A percentile compares a stretch with the other conserved stretches of the same genome.
Conservation (phyloP, 2,113 vertebrate species). For the Tachysurus fulvidraco region DNA sequence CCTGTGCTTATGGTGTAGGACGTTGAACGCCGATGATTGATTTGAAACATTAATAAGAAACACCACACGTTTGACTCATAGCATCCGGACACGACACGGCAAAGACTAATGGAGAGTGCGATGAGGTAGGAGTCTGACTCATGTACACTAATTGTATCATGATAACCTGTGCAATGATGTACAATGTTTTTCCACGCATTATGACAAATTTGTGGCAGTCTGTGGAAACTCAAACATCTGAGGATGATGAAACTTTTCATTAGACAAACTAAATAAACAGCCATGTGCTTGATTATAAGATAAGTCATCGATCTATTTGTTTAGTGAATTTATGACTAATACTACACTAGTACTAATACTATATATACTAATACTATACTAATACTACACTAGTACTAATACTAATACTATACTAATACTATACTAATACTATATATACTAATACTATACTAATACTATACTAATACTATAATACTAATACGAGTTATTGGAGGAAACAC, state of each 20-base stretch:
- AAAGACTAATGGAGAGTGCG: background rate
- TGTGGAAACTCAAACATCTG: background rate
- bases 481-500: background rate
- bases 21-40: background rate
- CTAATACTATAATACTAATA: background rate
- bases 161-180: background rate
- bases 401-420: background rate
- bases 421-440: background rate
- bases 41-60: background rate
- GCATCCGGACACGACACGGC: background rate
- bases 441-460: too few relatives aligned
- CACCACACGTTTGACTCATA: background rate
- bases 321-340: too few relatives aligned
- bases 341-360: too few relatives aligned
- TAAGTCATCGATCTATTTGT: background rate
- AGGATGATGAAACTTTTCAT: background rate
- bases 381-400: too few relatives aligned
- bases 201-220: background rate
- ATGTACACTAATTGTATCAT: slow-evolving; percentile 2
- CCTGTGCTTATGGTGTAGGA: background rate
- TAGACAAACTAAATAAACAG: background rate
- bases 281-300: background rate
- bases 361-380: background rate
- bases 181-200: slow-evolving; percentile 3
- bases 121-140: background rate